Evolutionary conservation across 2,797 vertebrate species (phyloP).

Genomic region (Myotis findleyi): DNA sequence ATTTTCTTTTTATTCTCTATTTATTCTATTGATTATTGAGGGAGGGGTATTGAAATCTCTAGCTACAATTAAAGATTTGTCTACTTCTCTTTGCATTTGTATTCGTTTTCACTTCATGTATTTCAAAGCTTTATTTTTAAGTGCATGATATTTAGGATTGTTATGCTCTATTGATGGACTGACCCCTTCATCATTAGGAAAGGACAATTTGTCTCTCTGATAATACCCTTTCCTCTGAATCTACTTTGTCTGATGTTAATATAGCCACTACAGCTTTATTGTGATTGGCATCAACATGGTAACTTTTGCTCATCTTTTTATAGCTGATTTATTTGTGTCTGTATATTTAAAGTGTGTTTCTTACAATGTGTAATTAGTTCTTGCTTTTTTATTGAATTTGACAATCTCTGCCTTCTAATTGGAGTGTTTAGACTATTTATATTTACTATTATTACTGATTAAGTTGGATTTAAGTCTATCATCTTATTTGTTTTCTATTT

Average conservation of each 20-base stretch:
- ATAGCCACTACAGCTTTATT: background rate
- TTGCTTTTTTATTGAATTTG: background rate
- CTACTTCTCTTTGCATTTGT: no score
- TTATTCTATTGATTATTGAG: background rate
- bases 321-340: background rate
- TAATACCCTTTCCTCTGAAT: background rate
- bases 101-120: no score
- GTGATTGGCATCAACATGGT: background rate
- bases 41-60: no score
- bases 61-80: no score
- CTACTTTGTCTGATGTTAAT: background rate
- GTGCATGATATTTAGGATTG: background rate
- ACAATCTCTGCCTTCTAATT: background rate
- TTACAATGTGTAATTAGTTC: background rate
- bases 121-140: constrained; percentile 6
- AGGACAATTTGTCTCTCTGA: background rate
- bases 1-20: background rate
- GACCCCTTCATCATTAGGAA: background rate
- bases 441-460: no score
- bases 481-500: background rate
- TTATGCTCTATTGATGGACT: background rate
- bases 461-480: no score
- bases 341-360: background rate
- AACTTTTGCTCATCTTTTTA: background rate
- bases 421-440: background rate